A percentile compares a stretch with the other conserved stretches of the same genome.
Conservation (phyloP, 2,113 vertebrate species). For the Arothron firmamentum region DNA sequence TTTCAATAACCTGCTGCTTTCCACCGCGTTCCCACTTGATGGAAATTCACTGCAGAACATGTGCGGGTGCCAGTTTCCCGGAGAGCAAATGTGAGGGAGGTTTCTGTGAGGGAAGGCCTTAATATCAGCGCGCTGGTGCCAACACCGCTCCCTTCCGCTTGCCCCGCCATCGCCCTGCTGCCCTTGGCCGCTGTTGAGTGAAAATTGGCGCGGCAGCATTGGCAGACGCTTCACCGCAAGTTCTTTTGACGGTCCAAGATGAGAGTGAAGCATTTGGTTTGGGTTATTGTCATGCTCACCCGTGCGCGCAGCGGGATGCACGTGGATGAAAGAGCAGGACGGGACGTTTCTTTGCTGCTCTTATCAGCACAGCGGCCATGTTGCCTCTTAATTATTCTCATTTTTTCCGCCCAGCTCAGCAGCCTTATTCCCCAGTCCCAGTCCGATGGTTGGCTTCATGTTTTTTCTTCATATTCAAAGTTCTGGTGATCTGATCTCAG, state of each 20-base stretch:
- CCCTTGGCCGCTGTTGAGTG: slow-evolving; percentile 40
- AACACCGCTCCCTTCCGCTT: slow-evolving; percentile 50
- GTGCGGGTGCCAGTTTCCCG: slow-evolving; percentile 2
- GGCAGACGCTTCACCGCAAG: slow-evolving; percentile 47
- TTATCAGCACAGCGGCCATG: slow-evolving; percentile 16
- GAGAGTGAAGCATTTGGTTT: slow-evolving; percentile 45
- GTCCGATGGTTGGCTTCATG: too few relatives aligned
- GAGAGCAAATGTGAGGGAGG: slow-evolving; percentile 14
- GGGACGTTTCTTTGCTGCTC: slow-evolving; percentile 17
- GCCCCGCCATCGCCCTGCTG: slow-evolving; percentile 19
- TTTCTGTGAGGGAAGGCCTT: slow-evolving; percentile 32
- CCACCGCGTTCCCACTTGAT: slow-evolving; percentile 69
- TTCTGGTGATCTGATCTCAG: too few relatives aligned
- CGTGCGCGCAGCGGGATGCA: slow-evolving; percentile 8
- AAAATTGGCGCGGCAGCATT: slow-evolving; percentile 49
- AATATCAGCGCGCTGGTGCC: slow-evolving; percentile 31
- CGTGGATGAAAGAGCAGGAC: slow-evolving; percentile 28
- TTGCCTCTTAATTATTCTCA: neutral
- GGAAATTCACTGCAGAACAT: slow-evolving; percentile 60
- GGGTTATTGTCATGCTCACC: slow-evolving; percentile 32
- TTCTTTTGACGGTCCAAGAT: slow-evolving; percentile 43
- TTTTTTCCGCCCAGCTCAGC: neutral
- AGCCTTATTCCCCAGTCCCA: too few relatives aligned
- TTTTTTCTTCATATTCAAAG: too few relatives aligned
- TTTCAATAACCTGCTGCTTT: slow-evolving; percentile 61